Evolutionary conservation across 2,888 invertebrate genomes (phyloP).

Genomic region (Amiota mariae): DNA sequence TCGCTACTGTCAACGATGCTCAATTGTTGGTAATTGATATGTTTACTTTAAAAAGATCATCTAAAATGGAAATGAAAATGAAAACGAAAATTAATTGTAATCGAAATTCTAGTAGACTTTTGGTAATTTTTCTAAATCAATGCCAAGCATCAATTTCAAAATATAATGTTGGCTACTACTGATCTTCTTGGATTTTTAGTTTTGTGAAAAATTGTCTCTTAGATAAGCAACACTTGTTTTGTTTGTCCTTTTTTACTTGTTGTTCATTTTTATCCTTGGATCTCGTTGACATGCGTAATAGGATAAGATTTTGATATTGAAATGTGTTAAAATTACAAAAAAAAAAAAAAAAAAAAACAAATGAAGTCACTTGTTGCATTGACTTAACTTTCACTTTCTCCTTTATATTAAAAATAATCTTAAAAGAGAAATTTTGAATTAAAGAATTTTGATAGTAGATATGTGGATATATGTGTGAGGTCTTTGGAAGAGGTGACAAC

Average conservation of each 20-base stretch:
- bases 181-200: not conserved
- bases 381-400: slow-evolving; percentile 46
- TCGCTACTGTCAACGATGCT: slow-evolving; percentile 55
- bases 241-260: slow-evolving; percentile 15
- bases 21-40: slow-evolving; percentile 65
- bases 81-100: slow-evolving; percentile 50
- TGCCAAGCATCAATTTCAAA: not conserved
- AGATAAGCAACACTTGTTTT: slow-evolving; percentile 51
- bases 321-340: slow-evolving; percentile 38
- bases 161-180: slow-evolving; percentile 30
- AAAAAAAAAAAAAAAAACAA: slow-evolving; percentile 43
- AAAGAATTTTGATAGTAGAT: not conserved
- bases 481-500: not conserved
- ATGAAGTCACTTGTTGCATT: slow-evolving; percentile 39
- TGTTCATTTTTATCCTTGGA: not conserved
- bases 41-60: slow-evolving; percentile 55
- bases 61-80: slow-evolving; percentile 60
- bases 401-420: not conserved
- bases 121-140: slow-evolving; percentile 60
- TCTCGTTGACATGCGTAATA: slow-evolving; percentile 20
- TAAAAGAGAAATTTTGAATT: not conserved
- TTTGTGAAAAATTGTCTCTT: slow-evolving; percentile 58
- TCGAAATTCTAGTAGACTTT: slow-evolving; percentile 38
- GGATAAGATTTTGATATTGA: slow-evolving; percentile 29
- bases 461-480: not conserved